Conservation (phyloP, 64 coral and sea anemone genomes). For the Montipora foliosa region DNA sequence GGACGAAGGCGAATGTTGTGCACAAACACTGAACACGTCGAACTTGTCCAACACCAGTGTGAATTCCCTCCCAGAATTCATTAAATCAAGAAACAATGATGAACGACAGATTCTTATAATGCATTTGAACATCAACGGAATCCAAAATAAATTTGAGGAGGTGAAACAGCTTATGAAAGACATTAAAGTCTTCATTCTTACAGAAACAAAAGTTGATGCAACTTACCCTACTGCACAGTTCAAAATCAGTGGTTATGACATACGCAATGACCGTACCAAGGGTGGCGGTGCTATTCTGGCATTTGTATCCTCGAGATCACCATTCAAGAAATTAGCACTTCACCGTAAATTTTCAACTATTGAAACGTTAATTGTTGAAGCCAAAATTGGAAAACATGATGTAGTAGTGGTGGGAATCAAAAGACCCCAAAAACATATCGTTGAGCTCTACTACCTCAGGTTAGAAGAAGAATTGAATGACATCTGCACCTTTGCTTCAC, state of each 20-base stretch:
- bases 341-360: constrained; percentile 16
- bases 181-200: constrained; percentile 36
- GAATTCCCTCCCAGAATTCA: not conserved
- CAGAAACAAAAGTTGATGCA: constrained; percentile 39
- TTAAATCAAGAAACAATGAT: constrained; percentile 3
- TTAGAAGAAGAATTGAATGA: not conserved
- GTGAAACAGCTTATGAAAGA: not conserved
- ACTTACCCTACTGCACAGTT: constrained; percentile 46
- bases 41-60: no score
- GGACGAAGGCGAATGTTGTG: no score
- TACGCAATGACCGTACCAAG: constrained; percentile 34
- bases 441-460: constrained; percentile 11
- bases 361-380: not conserved
- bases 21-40: no score
- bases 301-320: constrained; percentile 22
- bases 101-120: not conserved
- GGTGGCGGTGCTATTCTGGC: constrained; percentile 32
- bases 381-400: constrained; percentile 17
- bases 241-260: constrained; percentile 7
- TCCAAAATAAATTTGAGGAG: constrained; percentile 13
- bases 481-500: not conserved
- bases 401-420: constrained; percentile 12
- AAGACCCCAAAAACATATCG: not conserved
- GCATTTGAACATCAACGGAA: not conserved
- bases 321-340: constrained; percentile 31